Percentiles rank a stretch among this genome's conserved stretches.
Evolutionary conservation across 2,113 vertebrate genomes (phyloP).

Genomic region (Peromyscus polionotus): DNA sequence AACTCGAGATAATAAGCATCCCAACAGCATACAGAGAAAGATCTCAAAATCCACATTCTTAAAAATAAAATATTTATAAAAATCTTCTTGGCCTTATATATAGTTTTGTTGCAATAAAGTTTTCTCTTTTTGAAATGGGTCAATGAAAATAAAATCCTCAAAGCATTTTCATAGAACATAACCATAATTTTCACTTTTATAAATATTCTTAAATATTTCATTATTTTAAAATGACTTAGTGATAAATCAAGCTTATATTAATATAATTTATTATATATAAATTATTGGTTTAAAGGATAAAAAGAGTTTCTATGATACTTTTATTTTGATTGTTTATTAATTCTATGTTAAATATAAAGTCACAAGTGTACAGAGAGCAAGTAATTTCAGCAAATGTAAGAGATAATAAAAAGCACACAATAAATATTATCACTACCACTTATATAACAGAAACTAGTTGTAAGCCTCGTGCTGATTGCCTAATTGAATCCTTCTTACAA

Average conservation of each 20-base stretch:
- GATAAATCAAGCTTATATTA: not conserved
- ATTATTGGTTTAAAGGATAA: not conserved
- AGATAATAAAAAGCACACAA: not conserved
- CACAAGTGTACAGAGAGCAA: slow-evolving; percentile 24
- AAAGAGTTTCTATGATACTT: not conserved
- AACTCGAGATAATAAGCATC: slow-evolving; percentile 48
- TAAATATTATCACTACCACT: not conserved
- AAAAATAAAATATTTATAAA: slow-evolving; percentile 29
- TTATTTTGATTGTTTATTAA: slow-evolving; percentile 19
- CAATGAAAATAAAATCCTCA: slow-evolving; percentile 25
- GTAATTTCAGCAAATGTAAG: not conserved
- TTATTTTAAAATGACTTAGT: not conserved
- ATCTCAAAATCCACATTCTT: not conserved
- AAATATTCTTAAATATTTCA: slow-evolving; percentile 26
- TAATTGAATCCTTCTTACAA: not conserved
- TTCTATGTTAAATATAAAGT: not conserved
- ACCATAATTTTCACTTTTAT: not conserved
- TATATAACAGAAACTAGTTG: not conserved
- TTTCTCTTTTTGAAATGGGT: not conserved
- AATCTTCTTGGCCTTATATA: not conserved
- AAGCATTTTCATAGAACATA: not conserved
- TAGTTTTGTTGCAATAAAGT: not conserved
- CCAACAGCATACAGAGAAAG: not conserved
- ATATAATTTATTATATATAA: not conserved
- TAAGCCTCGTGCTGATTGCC: not conserved